Conservation (phyloP, 1,140 invertebrate species). For the Helicoverpa zea region DNA sequence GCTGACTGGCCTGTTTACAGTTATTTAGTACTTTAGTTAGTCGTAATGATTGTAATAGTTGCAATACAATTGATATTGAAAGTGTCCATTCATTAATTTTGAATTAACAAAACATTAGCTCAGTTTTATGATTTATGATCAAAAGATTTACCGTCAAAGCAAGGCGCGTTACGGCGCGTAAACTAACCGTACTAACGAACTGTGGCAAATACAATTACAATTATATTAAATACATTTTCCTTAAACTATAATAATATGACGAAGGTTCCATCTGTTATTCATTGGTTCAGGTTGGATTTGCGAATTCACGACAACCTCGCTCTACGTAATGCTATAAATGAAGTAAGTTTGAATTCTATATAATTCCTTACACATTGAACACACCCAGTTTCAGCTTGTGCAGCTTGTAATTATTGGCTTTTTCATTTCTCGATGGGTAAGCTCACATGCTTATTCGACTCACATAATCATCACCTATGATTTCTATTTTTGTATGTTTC, state of each 20-base stretch:
- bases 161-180: too few relatives aligned
- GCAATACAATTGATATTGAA: too few relatives aligned
- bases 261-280: conserved; percentile 82
- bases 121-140: too few relatives aligned
- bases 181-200: too few relatives aligned
- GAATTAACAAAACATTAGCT: too few relatives aligned
- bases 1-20: too few relatives aligned
- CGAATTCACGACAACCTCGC: conserved; percentile 92
- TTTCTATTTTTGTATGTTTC: conserved; percentile 57
- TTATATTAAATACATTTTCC: neutral
- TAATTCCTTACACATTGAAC: neutral
- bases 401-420: neutral
- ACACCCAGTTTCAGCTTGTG: too few relatives aligned
- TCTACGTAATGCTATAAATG: conserved; percentile 87
- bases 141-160: too few relatives aligned
- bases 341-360: conserved; percentile 71
- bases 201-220: too few relatives aligned
- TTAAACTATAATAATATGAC: conserved; percentile 55
- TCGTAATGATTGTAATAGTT: too few relatives aligned
- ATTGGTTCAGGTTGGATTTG: conserved; percentile 92
- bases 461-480: conserved; percentile 47
- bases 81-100: too few relatives aligned
- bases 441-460: neutral
- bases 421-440: neutral
- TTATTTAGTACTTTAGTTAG: too few relatives aligned